These are phyloP conservation scores for Andrena camellia DNA, from an alignment of 2,888 invertebrate species.

Conservation along the genomic window DNA sequence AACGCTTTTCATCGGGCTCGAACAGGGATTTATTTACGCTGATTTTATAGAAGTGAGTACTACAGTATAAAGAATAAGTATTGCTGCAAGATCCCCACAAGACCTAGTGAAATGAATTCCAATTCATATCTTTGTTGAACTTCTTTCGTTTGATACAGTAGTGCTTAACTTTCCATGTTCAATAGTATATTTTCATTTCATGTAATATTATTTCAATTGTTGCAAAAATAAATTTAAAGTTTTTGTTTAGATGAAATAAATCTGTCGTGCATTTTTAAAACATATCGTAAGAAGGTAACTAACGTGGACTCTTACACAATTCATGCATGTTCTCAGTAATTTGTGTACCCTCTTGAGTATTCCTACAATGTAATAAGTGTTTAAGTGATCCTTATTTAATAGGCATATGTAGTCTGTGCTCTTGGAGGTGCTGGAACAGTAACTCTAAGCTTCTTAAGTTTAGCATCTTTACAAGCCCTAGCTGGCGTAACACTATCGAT, in stretches of 20 bases:
- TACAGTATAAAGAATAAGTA: not conserved
- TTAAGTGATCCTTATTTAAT: constrained; percentile 67
- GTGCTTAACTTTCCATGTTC: too few relatives aligned
- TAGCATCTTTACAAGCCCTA: constrained; percentile 91
- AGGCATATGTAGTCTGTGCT: constrained; percentile 94
- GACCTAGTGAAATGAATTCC: too few relatives aligned
- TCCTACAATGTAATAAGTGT: not conserved
- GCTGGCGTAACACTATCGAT: constrained; percentile 93
- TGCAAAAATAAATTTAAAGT: too few relatives aligned
- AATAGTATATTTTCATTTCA: too few relatives aligned
- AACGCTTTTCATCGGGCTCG: constrained; percentile 93
- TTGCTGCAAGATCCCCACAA: too few relatives aligned
- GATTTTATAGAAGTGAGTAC: constrained; percentile 91
- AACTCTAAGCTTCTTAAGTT: constrained; percentile 90
- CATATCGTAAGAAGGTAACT: too few relatives aligned
- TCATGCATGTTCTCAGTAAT: not conserved
- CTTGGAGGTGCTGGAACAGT: constrained; percentile 90
- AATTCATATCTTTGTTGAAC: too few relatives aligned
- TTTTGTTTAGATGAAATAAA: too few relatives aligned
- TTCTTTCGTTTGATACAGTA: too few relatives aligned
- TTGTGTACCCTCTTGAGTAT: not conserved
- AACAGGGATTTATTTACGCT: constrained; percentile 94
- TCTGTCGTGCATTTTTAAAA: too few relatives aligned
- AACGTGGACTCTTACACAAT: not conserved
- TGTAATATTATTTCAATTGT: too few relatives aligned